Base-by-base conservation (phyloP, 2,888 invertebrate genomes). In the Euzophera pinguis region DNA sequence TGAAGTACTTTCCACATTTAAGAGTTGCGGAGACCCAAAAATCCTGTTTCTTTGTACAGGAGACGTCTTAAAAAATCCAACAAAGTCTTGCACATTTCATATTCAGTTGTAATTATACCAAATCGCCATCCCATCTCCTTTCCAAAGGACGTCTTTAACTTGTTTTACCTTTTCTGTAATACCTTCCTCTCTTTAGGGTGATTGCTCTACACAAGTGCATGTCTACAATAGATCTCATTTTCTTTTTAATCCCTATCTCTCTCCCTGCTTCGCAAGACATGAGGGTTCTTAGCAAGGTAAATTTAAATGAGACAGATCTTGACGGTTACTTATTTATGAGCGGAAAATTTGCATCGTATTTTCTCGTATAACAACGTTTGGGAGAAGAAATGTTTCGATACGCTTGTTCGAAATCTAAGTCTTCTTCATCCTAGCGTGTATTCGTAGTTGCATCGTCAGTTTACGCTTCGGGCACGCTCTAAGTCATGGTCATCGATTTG, bases 191-290 rank as follows among this genome's bases (percentile, higher is more conserved):
- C 57, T 61, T 59, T 73, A 72, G 69, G 75, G 60, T 77, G 79
- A 78, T 75, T 75, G 76, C 78, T 73, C 55, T 45, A 43, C 37
- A 52, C 37, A 39, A 71, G 75, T 72, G 73, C 69, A 65, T 60
- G 63, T 64, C 63, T 65, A 78, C 74, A 76, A 80, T 77, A 64
- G 71, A 74, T 75, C 72, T 67, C 70, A 72, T 81, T 81, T 78
- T 79, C 81, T 81, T 82, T 81, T 82, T 82, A 80, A 79, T 80
- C 78, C 72, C 78, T 79, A 80, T 78, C 78, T 73, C 64, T 67
- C 67, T 65, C 67, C 60, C 66, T 64, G 60, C 59, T 62, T 65
- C 57, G 55, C 52, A 62, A 45, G 45, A 45, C 32, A 57, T 45
- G 53, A 63, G 55, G 55, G 64, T 62, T 63, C 53, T 54, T 58